phyloP scores from a whole-genome alignment of 2,113 vertebrate genomes.

The Sitta europaea region DNA sequence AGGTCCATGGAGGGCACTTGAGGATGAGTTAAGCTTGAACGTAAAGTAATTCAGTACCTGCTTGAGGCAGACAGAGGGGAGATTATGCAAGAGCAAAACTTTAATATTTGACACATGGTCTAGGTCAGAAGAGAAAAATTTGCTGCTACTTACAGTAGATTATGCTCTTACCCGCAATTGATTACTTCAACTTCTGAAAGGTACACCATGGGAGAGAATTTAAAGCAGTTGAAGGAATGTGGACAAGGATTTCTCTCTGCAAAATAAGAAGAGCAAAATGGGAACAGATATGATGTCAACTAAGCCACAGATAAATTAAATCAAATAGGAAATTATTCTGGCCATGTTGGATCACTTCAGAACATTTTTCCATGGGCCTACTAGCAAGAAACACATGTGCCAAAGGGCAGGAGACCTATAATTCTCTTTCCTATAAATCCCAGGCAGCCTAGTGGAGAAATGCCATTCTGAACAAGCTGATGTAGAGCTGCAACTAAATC shows the following conservation, averaged over 20 bases:
- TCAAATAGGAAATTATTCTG: not conserved
- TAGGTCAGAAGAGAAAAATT: not conserved
- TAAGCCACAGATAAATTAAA: not conserved
- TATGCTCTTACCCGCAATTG: not conserved
- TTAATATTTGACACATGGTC: not conserved
- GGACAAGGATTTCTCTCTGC: not conserved
- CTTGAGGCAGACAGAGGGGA: not conserved
- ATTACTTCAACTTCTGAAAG: not conserved
- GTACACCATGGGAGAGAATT: not conserved
- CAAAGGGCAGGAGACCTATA: not conserved
- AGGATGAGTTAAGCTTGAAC: not conserved
- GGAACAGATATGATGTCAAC: not conserved
- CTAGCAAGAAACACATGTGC: not conserved
- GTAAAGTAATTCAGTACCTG: not conserved
- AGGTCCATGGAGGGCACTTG: not conserved
- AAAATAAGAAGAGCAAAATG: not conserved
- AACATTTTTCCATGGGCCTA: not conserved
- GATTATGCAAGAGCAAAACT: not conserved
- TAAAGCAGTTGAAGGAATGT: not conserved
- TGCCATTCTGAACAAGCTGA: not conserved
- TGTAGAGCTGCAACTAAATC: not conserved
- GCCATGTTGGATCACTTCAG: not conserved
- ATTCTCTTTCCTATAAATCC: not conserved
- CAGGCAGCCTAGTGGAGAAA: not conserved
- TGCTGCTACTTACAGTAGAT: not conserved